These are phyloP conservation scores for Heliothis peltigera DNA, from an alignment of 2,888 invertebrate genomes.

Conservation along the genomic window DNA sequence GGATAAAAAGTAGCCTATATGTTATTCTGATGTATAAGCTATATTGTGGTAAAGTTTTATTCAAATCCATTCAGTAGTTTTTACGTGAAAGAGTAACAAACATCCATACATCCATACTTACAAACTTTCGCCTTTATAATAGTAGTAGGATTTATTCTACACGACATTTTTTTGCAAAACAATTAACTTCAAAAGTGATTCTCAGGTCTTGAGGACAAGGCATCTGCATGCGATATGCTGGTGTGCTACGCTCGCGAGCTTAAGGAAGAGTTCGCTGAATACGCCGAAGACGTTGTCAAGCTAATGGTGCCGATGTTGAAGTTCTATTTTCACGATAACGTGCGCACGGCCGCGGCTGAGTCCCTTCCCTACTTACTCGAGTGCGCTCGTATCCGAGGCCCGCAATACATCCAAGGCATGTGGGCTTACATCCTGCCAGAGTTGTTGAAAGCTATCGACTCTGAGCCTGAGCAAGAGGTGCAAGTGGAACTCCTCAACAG, in stretches of 20 bases:
- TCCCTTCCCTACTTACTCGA: slow-evolving; percentile 96
- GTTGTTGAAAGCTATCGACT: slow-evolving; percentile 95
- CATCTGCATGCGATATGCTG: slow-evolving; percentile 98
- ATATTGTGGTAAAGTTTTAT: too few relatives aligned
- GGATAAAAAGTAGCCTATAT: too few relatives aligned
- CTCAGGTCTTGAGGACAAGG: slow-evolving; percentile 97
- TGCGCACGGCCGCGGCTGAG: slow-evolving; percentile 97
- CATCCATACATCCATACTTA: too few relatives aligned
- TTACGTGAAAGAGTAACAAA: too few relatives aligned
- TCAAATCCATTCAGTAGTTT: too few relatives aligned
- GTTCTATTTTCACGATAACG: slow-evolving; percentile 98
- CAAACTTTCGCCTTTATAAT: too few relatives aligned
- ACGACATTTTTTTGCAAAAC: too few relatives aligned
- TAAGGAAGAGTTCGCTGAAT: slow-evolving; percentile 93
- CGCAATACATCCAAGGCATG: slow-evolving; percentile 92
- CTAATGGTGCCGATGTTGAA: slow-evolving; percentile 97
- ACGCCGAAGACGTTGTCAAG: slow-evolving; percentile 92
- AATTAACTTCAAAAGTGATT: background rate
- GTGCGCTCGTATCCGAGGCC: slow-evolving; percentile 95
- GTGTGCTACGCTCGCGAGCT: slow-evolving; percentile 98
- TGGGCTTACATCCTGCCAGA: slow-evolving; percentile 97
- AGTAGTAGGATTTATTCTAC: too few relatives aligned
- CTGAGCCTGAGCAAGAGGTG: slow-evolving; percentile 97
- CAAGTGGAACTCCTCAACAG: slow-evolving; percentile 95
- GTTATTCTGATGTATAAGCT: too few relatives aligned